phyloP scores from a whole-genome alignment of 1,140 invertebrate species.

The Apocrypta bakeri region DNA sequence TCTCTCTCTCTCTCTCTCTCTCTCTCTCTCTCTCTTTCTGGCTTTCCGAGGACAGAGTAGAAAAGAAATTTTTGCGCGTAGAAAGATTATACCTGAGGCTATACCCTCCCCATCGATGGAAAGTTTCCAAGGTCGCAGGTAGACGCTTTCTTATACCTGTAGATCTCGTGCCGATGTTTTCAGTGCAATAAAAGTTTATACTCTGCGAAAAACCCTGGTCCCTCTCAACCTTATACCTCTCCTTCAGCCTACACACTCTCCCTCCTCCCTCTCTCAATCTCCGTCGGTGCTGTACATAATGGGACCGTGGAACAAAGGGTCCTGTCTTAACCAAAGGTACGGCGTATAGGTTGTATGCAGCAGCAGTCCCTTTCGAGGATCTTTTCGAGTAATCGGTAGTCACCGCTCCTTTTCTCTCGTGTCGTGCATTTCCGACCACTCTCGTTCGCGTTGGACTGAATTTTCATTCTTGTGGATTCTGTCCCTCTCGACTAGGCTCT shows the following conservation, averaged over 20 bases:
- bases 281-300: background rate
- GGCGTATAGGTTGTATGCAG: too few species aligned
- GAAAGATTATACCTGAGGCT: background rate
- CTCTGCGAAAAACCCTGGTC: constrained; percentile 40
- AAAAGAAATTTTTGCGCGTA: background rate
- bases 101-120: background rate
- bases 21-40: too few species aligned
- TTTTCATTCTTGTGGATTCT: too few species aligned
- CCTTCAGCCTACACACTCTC: too few species aligned
- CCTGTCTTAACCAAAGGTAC: background rate
- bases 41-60: background rate
- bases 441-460: too few species aligned
- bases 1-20: background rate
- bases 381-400: background rate
- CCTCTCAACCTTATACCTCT: background rate
- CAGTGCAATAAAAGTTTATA: constrained; percentile 39
- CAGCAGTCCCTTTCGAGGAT: background rate
- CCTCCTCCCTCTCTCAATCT: background rate
- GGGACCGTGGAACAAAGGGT: constrained; percentile 8
- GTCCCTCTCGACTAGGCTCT: too few species aligned
- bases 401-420: background rate
- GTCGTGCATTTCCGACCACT: too few species aligned
- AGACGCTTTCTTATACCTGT: constrained; percentile 14
- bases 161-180: constrained; percentile 22
- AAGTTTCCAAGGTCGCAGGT: constrained; percentile 40